Percentiles rank a stretch among this genome's conserved stretches.
phyloP scores from a whole-genome alignment of 2,888 invertebrate species.

The Folsomia manolachei region DNA sequence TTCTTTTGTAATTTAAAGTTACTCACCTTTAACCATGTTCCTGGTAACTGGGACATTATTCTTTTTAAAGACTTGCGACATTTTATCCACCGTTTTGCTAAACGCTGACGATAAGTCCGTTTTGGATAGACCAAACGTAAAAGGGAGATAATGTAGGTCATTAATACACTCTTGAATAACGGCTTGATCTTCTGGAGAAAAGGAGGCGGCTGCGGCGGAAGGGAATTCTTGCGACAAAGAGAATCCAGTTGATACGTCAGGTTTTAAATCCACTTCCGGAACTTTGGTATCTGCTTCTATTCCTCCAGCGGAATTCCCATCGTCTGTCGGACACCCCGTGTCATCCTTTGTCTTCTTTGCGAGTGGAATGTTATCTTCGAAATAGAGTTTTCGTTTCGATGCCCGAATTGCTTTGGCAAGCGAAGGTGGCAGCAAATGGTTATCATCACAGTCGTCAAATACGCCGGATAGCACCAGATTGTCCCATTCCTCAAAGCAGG shows the following conservation, averaged over 20 bases:
- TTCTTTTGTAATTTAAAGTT: neutral
- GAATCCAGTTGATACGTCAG: neutral
- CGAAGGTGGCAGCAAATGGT: slow-evolving; percentile 19
- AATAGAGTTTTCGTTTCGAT: slow-evolving; percentile 14
- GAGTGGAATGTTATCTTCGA: slow-evolving; percentile 21
- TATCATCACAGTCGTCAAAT: slow-evolving; percentile 14
- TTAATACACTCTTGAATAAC: slow-evolving; percentile 38
- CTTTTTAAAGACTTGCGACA: slow-evolving; percentile 36
- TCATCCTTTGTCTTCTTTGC: slow-evolving; percentile 9
- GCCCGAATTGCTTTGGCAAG: slow-evolving; percentile 24
- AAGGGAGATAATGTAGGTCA: slow-evolving; percentile 43
- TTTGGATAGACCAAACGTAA: slow-evolving; percentile 39
- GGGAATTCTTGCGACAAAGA: neutral
- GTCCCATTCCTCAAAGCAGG: slow-evolving; percentile 28
- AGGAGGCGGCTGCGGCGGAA: neutral
- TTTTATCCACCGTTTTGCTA: slow-evolving; percentile 30
- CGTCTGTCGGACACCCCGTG: neutral
- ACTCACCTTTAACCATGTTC: neutral
- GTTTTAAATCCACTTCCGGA: neutral
- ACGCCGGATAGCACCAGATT: neutral
- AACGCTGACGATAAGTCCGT: slow-evolving; percentile 32
- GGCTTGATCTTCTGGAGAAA: slow-evolving; percentile 33
- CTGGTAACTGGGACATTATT: slow-evolving; percentile 31
- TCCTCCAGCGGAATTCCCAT: neutral
- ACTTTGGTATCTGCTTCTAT: neutral